A percentile compares a stretch with the other conserved stretches of the same genome.
phyloP scores from a whole-genome alignment of 2,888 invertebrate species.

The Malthinus flaveolus region DNA sequence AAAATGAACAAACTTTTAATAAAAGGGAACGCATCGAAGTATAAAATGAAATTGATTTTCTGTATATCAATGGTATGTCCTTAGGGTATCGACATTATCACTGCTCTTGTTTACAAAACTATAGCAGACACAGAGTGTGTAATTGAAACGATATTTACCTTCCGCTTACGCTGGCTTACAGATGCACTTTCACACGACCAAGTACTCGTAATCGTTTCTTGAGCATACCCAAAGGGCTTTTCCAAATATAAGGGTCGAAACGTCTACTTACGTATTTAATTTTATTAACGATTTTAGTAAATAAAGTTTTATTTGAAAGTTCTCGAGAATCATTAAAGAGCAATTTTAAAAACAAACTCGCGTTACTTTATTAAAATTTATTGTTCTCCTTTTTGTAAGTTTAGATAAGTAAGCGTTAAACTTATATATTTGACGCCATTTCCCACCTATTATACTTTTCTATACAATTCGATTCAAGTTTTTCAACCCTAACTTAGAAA shows the following conservation, averaged over 20 bases:
- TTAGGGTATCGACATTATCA: constrained; percentile 26
- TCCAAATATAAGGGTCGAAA: constrained; percentile 2
- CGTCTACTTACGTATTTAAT: not conserved
- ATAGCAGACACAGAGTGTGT: constrained; percentile 46
- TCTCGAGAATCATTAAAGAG: not conserved
- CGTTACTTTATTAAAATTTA: not conserved
- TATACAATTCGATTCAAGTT: constrained; percentile 3
- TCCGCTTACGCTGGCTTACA: constrained; percentile 47
- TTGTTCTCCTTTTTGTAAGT: not conserved
- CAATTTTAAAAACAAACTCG: not conserved
- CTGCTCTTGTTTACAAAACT: constrained; percentile 28
- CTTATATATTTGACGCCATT: not conserved
- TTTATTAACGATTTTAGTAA: not conserved
- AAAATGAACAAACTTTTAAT: no score
- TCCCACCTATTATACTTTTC: not conserved
- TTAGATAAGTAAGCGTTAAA: not conserved
- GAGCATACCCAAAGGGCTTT: constrained; percentile 2
- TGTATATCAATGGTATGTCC: constrained; percentile 2
- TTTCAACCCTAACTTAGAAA: constrained; percentile 10
- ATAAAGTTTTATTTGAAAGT: constrained; percentile 1
- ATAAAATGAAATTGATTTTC: constrained; percentile 1
- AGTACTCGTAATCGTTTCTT: constrained; percentile 17
- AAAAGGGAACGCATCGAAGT: not conserved
- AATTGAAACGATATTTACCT: constrained; percentile 52
- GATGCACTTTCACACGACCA: constrained; percentile 49